Percentiles rank a stretch among this genome's conserved stretches.
phyloP scores from a whole-genome alignment of 2,113 vertebrate species.

The Python bivittatus region DNA sequence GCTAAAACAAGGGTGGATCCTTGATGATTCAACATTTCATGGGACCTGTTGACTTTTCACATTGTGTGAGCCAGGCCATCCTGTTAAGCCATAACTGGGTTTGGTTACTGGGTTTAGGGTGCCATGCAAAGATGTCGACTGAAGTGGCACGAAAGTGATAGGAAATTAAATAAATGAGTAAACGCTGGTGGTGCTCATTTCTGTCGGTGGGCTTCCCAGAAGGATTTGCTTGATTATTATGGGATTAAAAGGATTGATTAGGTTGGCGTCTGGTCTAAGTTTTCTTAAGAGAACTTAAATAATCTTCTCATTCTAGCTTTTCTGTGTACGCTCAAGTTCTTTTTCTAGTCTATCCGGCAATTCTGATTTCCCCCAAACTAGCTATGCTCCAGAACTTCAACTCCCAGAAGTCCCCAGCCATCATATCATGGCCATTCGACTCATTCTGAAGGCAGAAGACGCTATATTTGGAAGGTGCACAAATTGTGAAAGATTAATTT shows the following conservation, averaged over 20 bases:
- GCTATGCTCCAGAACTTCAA: not conserved
- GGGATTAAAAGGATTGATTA: not conserved
- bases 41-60: too few relatives aligned
- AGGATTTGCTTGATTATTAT: not conserved
- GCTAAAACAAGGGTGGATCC: too few relatives aligned
- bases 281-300: not conserved
- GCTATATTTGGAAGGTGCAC: not conserved
- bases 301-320: not conserved
- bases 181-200: too few relatives aligned
- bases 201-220: not conserved
- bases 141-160: too few relatives aligned
- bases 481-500: not conserved
- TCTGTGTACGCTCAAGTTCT: not conserved
- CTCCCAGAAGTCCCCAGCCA: not conserved
- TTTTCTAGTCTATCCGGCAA: not conserved
- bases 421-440: not conserved
- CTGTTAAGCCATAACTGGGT: too few relatives aligned
- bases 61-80: too few relatives aligned
- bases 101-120: too few relatives aligned
- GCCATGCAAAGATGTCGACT: too few relatives aligned
- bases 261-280: not conserved
- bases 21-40: too few relatives aligned
- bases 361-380: not conserved
- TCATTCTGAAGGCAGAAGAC: not conserved
- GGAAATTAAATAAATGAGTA: too few relatives aligned